Conservation (phyloP, 2,888 invertebrate genomes). For the Papilio elwesi region DNA sequence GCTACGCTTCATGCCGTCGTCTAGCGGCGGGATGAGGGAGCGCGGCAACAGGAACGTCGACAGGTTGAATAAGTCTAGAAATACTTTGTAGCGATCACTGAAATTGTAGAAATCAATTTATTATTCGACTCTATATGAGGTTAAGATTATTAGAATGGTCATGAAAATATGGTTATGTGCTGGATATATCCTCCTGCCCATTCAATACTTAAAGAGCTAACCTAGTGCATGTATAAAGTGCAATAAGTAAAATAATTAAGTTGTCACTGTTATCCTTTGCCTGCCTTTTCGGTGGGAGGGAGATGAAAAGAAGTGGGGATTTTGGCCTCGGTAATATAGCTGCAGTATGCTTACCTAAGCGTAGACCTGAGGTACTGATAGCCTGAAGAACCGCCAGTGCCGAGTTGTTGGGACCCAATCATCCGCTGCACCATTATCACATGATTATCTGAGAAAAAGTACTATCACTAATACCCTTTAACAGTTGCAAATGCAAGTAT, state of each 20-base stretch:
- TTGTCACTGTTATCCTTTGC: too few relatives aligned
- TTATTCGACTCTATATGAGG: neutral
- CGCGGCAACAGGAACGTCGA: conserved; percentile 98
- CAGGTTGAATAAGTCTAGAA: conserved; percentile 97
- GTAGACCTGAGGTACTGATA: conserved; percentile 99
- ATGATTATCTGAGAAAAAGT: conserved; percentile 92
- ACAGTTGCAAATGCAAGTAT: neutral
- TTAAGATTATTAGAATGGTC: too few relatives aligned
- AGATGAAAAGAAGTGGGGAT: neutral
- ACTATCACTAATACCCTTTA: neutral
- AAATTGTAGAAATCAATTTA: conserved; percentile 53
- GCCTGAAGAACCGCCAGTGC: conserved; percentile 99
- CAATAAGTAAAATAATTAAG: too few relatives aligned
- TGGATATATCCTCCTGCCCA: too few relatives aligned
- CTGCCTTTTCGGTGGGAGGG: too few relatives aligned
- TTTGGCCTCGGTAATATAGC: neutral
- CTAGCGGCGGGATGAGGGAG: conserved; percentile 94
- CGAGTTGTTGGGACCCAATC: conserved; percentile 98
- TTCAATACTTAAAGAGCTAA: too few relatives aligned
- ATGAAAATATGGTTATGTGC: too few relatives aligned
- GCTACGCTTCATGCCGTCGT: conserved; percentile 91
- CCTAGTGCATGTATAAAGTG: too few relatives aligned
- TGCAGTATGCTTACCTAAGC: conserved; percentile 87
- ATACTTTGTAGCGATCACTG: conserved; percentile 99
- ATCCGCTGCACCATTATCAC: conserved; percentile 99